Conservation (phyloP, 2,113 vertebrate genomes). For the Myotis davidii region DNA sequence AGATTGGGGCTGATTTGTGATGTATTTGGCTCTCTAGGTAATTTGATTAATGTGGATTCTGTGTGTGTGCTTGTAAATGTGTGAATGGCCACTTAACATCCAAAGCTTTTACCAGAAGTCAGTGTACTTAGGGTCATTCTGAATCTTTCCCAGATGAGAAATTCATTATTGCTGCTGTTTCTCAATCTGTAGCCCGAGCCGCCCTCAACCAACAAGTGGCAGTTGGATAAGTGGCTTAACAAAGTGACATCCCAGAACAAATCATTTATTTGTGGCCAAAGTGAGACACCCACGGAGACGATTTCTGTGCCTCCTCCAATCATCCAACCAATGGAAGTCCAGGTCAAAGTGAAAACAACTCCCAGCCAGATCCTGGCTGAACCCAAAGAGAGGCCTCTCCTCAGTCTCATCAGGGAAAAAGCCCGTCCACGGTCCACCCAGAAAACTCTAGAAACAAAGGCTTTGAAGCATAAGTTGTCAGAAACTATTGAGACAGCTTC, state of each 20-base stretch:
- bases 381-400: constrained; percentile 88
- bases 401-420: constrained; percentile 92
- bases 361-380: constrained; percentile 82
- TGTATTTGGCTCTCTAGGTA: neutral
- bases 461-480: constrained; percentile 93
- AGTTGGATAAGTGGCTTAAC: constrained; percentile 97
- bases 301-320: constrained; percentile 84
- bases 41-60: neutral
- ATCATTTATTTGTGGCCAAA: constrained; percentile 92
- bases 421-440: constrained; percentile 91
- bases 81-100: neutral
- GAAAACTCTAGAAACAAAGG: constrained; percentile 92
- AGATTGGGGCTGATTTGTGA: neutral
- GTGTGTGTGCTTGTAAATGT: neutral
- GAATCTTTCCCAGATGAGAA: neutral
- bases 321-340: constrained; percentile 83
- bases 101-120: neutral
- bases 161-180: constrained; percentile 49
- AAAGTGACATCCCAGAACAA: constrained; percentile 98
- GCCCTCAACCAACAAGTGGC: constrained; percentile 96
- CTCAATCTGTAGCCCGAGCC: constrained; percentile 91
- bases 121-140: neutral
- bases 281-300: constrained; percentile 88
- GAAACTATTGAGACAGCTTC: constrained; percentile 88
- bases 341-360: constrained; percentile 89